These are phyloP conservation scores for Drosophila repleta DNA, from an alignment of 1,140 invertebrate species.

Conservation along the genomic window DNA sequence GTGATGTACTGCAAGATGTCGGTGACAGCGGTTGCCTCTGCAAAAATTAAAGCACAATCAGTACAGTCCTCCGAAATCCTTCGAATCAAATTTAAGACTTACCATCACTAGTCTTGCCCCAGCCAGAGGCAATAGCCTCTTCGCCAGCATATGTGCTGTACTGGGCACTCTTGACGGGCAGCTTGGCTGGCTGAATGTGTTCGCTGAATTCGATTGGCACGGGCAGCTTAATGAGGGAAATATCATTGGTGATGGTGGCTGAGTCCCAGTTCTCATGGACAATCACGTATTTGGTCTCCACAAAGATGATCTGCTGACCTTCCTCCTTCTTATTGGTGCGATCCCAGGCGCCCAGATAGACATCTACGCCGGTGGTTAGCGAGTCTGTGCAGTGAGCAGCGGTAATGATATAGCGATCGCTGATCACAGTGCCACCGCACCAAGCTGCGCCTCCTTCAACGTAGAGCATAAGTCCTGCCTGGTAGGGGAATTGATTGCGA, in stretches of 20 bases:
- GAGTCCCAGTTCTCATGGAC: slow-evolving; percentile 47
- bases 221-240: slow-evolving; percentile 70
- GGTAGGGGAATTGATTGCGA: slow-evolving; percentile 85
- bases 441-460: slow-evolving; percentile 63
- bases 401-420: slow-evolving; percentile 85
- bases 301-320: slow-evolving; percentile 64
- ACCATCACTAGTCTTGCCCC: slow-evolving; percentile 66
- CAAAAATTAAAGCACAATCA: background rate
- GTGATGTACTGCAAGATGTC: slow-evolving; percentile 49
- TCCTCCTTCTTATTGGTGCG: slow-evolving; percentile 55
- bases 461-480: slow-evolving; percentile 84
- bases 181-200: slow-evolving; percentile 53
- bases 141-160: slow-evolving; percentile 54
- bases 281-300: slow-evolving; percentile 53
- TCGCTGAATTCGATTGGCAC: slow-evolving; percentile 57
- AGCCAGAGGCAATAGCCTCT: slow-evolving; percentile 61
- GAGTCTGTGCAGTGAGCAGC: slow-evolving; percentile 87
- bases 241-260: slow-evolving; percentile 54
- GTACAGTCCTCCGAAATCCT: background rate
- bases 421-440: slow-evolving; percentile 87
- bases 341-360: slow-evolving; percentile 67
- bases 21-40: slow-evolving; percentile 43
- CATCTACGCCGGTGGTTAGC: slow-evolving; percentile 75
- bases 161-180: slow-evolving; percentile 50
- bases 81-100: slow-evolving; percentile 23